Percentiles rank a stretch among this genome's conserved stretches.
Evolutionary conservation across 2,113 vertebrate species (phyloP).

Genomic region (Sapayoa aenigma): DNA sequence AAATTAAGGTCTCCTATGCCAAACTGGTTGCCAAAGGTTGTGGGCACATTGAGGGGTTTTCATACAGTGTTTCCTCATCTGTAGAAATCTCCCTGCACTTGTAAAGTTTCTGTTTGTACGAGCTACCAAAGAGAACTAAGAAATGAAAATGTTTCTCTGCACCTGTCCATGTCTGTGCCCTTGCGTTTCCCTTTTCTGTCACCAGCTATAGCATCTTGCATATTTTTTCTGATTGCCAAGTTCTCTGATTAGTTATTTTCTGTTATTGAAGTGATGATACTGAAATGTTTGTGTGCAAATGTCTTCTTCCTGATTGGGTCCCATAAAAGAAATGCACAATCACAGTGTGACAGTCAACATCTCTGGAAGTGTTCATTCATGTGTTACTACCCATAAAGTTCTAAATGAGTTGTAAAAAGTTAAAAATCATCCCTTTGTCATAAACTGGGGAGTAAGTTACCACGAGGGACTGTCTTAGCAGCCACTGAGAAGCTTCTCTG

Average conservation of each 20-base stretch:
- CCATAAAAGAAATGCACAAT: neutral
- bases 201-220: neutral
- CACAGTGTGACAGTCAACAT: neutral
- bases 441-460: rapidly evolving
- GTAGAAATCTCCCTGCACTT: neutral
- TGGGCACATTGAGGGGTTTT: neutral
- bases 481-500: neutral
- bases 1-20: neutral
- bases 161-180: rapidly evolving
- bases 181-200: neutral
- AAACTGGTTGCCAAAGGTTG: neutral
- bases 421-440: neutral
- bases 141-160: neutral
- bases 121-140: neutral
- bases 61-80: neutral
- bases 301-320: neutral
- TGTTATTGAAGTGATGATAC: neutral
- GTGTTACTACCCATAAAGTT: neutral
- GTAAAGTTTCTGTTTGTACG: neutral
- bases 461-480: neutral
- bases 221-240: neutral
- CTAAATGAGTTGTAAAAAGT: neutral
- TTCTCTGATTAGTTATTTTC: neutral
- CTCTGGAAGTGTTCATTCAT: neutral
- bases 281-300: neutral